Conservation (phyloP, 2,797 vertebrate genomes). For the Mormyrops attenuatus region DNA sequence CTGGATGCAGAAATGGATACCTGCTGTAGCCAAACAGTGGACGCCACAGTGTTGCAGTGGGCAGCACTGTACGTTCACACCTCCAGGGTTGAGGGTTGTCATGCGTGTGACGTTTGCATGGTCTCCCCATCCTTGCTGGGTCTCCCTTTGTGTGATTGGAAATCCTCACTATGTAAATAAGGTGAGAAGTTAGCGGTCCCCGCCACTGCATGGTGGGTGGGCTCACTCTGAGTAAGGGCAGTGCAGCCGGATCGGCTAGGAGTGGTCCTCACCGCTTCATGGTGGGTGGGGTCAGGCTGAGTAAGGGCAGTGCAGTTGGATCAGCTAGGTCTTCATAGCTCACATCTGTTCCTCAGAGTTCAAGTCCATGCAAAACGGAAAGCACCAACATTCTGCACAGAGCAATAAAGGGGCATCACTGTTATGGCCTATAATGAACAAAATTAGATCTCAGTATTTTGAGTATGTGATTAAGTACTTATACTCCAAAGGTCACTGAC, state of each 20-base stretch:
- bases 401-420: background rate
- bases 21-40: background rate
- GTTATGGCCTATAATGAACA: background rate
- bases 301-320: too few species aligned
- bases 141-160: background rate
- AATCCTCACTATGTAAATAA: background rate
- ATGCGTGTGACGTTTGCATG: background rate
- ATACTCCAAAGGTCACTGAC: background rate
- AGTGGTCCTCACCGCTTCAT: too few species aligned
- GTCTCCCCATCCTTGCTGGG: background rate
- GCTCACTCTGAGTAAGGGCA: background rate
- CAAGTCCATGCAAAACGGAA: constrained; percentile 68
- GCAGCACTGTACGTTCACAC: background rate
- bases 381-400: background rate
- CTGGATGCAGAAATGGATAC: background rate
- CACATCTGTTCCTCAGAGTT: constrained; percentile 99
- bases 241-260: too few species aligned
- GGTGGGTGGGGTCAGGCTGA: too few species aligned
- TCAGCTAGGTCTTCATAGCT: constrained; percentile 90
- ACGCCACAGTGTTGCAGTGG: background rate
- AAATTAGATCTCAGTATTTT: background rate
- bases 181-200: background rate
- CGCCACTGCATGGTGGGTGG: background rate
- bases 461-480: background rate
- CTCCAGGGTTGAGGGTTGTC: background rate